Base-by-base conservation (phyloP, 2,888 invertebrate genomes). In the Dynastes tityus region DNA sequence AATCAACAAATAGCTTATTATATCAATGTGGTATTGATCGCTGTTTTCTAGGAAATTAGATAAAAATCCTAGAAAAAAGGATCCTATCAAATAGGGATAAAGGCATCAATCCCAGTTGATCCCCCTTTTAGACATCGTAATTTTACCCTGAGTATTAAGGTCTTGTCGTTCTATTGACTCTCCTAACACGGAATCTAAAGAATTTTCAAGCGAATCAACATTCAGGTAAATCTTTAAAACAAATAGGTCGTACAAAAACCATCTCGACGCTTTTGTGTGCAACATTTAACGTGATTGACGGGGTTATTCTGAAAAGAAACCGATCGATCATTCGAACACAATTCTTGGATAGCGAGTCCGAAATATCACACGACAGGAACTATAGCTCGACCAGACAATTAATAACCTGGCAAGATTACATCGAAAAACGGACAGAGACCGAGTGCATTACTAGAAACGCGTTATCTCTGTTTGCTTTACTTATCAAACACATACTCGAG, bases 381-480 rank as follows among this genome's bases (percentile, higher is more conserved):
- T 22, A 58, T 63, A 45, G 55, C 55, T 16, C 68, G 9, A 68
- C 40, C 49, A 68, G 49, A 58, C 55, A 58, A 58, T 58, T 68
- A 68, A 68, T 51, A 49, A 68, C 27, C 51, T 13, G 16, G 49
- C 68, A 27, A 51, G 68, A 68, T 68, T 68, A 68, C 8, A 51
- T 68, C 49, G 22, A 63, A 37, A 63, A 27, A 45, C 16, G 53
- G 27, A 63, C 63, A 64, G 63, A 63, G 61, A 75, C 40, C 16
- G 63, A 75, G 32, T 27, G 29, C 61, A 64, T 45, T 63, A 45
- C 45, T 49, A 75, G 63, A 75, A 75, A 61, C 29, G 32, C 45
- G 37, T 75, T 75, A 75, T 75, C 75, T 63, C 37, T 61, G 58
- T 73, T 73, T 73, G 73, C 61, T 37, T 73, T 73, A 61, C 55